Evolutionary conservation across 2,797 vertebrate genomes (phyloP), one percentile per base, ranked within the genome.

Genomic region (Lophotriccus pileatus): DNA sequence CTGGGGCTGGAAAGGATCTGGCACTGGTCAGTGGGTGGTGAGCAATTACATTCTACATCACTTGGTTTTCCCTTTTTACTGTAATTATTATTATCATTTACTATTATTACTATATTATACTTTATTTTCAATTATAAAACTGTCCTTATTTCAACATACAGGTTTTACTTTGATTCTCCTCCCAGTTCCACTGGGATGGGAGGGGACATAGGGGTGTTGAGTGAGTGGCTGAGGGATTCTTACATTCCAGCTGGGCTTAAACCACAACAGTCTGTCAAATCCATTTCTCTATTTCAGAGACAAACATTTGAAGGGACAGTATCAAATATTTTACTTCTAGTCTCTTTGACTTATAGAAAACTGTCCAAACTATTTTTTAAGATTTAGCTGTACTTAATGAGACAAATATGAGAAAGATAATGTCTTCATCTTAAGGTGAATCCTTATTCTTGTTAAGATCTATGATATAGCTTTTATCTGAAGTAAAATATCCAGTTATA

Each of bases 211-310:
- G 12, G 4, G 12, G 12, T 22, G 12, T 36, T 55, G 18, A 28
- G 25, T 47, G 39, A 74, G 12, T 9, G 9, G 15, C 10, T 55
- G 32, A 0, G 0, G 20, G 10, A 22, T 60, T 8, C 8, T 23
- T 47, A 17, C 36, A 68, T 75, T 81, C 30, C 41, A 75, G 10
- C 3, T 23, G 22, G 9, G 19, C 15, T 75, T 55, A 60, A 62
- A 36, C 9, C 36, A 43, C 8, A 41, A 19, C 22, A 6, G 10
- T 11, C 36, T 47, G 19, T 24, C 10, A 62, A n/a, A 89, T 62
- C 9, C 13, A 49, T 20, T 23, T 15, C 30, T 82, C 34, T 75
- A 2, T 16, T 43, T 73, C 23, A 62, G n/a, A 72, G 5, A 41
- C 17, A 62, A 60, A 4, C 11, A 19, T 60, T 49, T 76, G 32